These are phyloP conservation scores for Pyrocephalus nanus DNA, from an alignment of 2,797 vertebrate species.

Conservation along the genomic window DNA sequence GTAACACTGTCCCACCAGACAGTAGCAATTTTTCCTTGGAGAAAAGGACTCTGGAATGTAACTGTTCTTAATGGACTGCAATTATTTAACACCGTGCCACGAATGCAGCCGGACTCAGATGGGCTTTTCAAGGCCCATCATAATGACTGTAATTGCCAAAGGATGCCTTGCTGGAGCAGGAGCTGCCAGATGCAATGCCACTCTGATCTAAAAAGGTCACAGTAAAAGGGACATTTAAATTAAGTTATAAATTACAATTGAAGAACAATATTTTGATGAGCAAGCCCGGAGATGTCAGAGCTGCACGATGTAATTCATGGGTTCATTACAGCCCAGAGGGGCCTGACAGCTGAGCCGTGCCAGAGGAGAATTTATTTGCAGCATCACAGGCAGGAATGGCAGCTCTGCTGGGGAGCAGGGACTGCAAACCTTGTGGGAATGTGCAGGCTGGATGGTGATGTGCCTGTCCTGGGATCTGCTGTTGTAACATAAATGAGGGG, in stretches of 20 bases:
- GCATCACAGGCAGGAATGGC: constrained; percentile 73
- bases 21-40: neutral
- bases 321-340: constrained; percentile 80
- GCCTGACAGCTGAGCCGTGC: constrained; percentile 82
- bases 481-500: neutral
- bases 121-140: constrained; percentile 33
- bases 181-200: constrained; percentile 71
- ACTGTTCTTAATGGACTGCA: constrained; percentile 49
- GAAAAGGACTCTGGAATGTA: constrained; percentile 22
- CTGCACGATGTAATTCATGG: constrained; percentile 81
- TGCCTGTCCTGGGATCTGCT: neutral
- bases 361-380: constrained; percentile 79
- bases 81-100: constrained; percentile 58
- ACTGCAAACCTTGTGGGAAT: constrained; percentile 31
- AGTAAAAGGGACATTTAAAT: constrained; percentile 78
- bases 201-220: constrained; percentile 77
- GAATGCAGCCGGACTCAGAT: constrained; percentile 13
- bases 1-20: neutral
- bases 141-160: constrained; percentile 70
- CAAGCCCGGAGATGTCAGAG: constrained; percentile 78
- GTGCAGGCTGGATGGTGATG: constrained; percentile 58
- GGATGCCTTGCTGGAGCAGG: constrained; percentile 59
- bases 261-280: constrained; percentile 85
- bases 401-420: constrained; percentile 56
- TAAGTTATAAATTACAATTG: constrained; percentile 83